Conservation (phyloP, 2,113 vertebrate genomes). For the Tragelaphus scriptus region DNA sequence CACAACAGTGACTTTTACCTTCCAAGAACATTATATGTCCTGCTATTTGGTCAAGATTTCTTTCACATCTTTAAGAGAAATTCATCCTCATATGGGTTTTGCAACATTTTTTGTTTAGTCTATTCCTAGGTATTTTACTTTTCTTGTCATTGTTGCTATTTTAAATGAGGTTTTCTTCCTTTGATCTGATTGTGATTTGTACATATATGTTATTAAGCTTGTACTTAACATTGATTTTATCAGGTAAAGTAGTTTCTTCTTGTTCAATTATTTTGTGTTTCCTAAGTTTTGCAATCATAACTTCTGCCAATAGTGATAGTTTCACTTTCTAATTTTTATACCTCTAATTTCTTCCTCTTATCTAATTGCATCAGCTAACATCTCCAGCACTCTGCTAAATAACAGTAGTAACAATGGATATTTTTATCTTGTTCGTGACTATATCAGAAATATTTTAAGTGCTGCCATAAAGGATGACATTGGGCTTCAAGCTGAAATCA, state of each 20-base stretch:
- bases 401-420: background rate
- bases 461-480: background rate
- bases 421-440: background rate
- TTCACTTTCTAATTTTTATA: background rate
- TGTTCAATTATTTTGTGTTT: background rate
- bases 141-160: background rate
- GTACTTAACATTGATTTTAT: background rate
- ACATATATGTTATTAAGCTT: background rate
- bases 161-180: background rate
- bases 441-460: background rate
- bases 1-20: background rate
- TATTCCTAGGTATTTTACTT: background rate
- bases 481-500: background rate
- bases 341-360: background rate
- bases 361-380: background rate
- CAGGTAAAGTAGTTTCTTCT: background rate
- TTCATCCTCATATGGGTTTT: background rate
- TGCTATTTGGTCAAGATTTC: background rate
- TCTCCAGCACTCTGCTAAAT: background rate
- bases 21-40: background rate
- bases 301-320: background rate
- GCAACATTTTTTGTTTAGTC: background rate
- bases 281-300: background rate
- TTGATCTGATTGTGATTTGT: background rate
- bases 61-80: background rate